Conservation (phyloP, 2,888 invertebrate species). For the Drosophila planitibia region DNA sequence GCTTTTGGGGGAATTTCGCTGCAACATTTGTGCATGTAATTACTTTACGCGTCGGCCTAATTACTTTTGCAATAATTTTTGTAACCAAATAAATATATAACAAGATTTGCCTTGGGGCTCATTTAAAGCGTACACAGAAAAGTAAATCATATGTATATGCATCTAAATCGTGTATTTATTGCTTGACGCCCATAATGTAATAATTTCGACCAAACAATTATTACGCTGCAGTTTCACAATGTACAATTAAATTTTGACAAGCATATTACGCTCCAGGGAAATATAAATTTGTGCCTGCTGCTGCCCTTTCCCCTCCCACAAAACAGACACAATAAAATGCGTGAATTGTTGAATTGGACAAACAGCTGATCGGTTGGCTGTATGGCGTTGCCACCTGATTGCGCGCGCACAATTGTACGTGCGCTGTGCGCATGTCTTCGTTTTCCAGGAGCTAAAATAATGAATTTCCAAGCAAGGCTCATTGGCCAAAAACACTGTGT, state of each 20-base stretch:
- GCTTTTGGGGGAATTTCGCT: constrained; percentile 16
- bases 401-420: constrained; percentile 29
- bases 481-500: constrained; percentile 32
- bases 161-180: background rate
- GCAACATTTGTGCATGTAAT: constrained; percentile 30
- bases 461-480: constrained; percentile 54
- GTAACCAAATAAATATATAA: constrained; percentile 42
- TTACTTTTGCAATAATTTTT: constrained; percentile 48
- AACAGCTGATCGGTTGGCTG: constrained; percentile 49
- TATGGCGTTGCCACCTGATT: constrained; percentile 65
- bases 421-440: constrained; percentile 57
- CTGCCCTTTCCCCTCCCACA: background rate
- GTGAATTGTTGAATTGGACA: constrained; percentile 54
- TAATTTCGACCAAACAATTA: constrained; percentile 64
- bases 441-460: constrained; percentile 59
- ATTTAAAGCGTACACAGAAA: constrained; percentile 27
- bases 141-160: background rate
- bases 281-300: constrained; percentile 8
- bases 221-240: constrained; percentile 33
- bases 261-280: constrained; percentile 59
- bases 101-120: constrained; percentile 29
- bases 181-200: constrained; percentile 47
- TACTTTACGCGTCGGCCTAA: constrained; percentile 17
- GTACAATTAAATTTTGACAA: constrained; percentile 65
- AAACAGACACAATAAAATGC: constrained; percentile 2